Conservation (phyloP, 2,888 invertebrate genomes). For the Rhingia campestris region DNA sequence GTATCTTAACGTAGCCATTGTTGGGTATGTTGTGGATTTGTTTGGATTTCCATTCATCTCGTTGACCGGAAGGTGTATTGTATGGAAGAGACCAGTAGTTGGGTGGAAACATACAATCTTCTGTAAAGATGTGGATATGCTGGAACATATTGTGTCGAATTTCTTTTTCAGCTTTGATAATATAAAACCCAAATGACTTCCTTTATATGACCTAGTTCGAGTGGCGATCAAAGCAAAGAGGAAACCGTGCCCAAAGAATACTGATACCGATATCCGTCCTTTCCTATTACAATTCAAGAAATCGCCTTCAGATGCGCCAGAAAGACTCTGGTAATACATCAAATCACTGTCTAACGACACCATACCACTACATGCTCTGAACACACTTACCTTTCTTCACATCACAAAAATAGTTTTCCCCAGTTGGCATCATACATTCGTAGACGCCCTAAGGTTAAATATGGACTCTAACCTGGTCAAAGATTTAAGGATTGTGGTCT, state of each 20-base stretch:
- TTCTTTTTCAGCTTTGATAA: no score
- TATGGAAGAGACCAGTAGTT: slow-evolving; percentile 25
- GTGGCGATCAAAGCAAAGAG: no score
- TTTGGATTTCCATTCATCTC: slow-evolving; percentile 20
- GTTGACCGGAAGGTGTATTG: slow-evolving; percentile 30
- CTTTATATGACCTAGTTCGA: no score
- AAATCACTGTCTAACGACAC: not conserved
- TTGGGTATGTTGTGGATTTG: slow-evolving; percentile 51
- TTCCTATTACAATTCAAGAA: not conserved
- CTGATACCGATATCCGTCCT: no score
- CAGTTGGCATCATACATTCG: no score
- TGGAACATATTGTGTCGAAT: not conserved
- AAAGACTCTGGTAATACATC: not conserved
- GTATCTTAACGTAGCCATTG: slow-evolving; percentile 30
- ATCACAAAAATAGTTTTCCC: no score
- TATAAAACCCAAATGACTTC: no score
- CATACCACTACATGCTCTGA: not conserved
- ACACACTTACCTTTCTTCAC: no score
- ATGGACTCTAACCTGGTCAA: slow-evolving; percentile 65
- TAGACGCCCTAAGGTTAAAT: no score
- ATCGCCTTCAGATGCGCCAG: not conserved
- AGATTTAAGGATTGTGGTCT: slow-evolving; percentile 30
- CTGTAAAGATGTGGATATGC: not conserved
- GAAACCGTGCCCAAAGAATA: no score
- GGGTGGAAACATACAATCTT: slow-evolving; percentile 13